A percentile compares a stretch with the other conserved stretches of the same genome.
phyloP scores from a whole-genome alignment of 1,140 invertebrate genomes.

The Nebria ingens region DNA sequence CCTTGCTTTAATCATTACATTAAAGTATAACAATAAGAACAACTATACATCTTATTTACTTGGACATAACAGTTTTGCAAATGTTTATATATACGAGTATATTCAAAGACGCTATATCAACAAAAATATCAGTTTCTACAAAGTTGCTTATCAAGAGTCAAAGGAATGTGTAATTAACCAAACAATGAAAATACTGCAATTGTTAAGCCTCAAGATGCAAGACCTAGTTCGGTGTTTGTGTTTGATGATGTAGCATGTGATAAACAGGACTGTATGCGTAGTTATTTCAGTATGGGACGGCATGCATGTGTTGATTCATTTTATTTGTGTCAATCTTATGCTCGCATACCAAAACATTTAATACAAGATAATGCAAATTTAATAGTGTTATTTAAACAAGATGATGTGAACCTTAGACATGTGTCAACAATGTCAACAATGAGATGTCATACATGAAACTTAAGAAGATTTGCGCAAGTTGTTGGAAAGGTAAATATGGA shows the following conservation, averaged over 20 bases:
- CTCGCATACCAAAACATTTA: conserved; percentile 31
- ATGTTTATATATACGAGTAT: too few relatives aligned
- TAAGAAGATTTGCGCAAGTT: too few relatives aligned
- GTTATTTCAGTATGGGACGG: conserved; percentile 29
- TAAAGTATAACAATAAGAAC: too few relatives aligned
- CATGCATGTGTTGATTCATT: conserved; percentile 27
- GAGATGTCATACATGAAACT: conserved; percentile 28
- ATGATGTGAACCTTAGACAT: conserved; percentile 32
- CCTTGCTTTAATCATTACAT: too few relatives aligned
- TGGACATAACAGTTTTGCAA: too few relatives aligned
- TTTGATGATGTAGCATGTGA: conserved; percentile 31
- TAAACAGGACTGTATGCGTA: too few relatives aligned
- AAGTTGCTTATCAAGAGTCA: too few relatives aligned
- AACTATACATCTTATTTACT: too few relatives aligned
- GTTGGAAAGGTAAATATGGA: conserved; percentile 24
- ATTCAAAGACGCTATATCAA: too few relatives aligned
- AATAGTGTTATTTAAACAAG: conserved; percentile 30
- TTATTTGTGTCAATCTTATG: conserved; percentile 32
- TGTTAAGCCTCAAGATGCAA: conserved; percentile 19
- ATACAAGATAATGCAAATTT: conserved; percentile 32
- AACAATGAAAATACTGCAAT: too few relatives aligned
- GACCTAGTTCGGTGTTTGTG: conserved; percentile 28
- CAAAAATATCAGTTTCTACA: too few relatives aligned
- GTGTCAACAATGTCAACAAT: conserved; percentile 29
- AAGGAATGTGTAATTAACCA: too few relatives aligned